Evolutionary conservation across 2,888 invertebrate species (phyloP), one percentile per base, ranked within the genome.

Genomic region (Liposcelis brunnea): DNA sequence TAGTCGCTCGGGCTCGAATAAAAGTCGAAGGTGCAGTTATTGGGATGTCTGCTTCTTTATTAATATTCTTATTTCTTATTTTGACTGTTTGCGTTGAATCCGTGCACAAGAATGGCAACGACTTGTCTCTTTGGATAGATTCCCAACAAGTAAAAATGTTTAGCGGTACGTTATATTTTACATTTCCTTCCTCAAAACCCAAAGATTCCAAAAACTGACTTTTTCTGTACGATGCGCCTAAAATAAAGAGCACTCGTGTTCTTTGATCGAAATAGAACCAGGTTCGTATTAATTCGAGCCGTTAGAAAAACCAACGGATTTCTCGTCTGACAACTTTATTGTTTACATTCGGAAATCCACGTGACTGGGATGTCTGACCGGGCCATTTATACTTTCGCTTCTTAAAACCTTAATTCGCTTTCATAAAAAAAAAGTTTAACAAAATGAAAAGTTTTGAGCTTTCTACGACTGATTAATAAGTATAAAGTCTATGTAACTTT

Each of bases 121-220:
- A 83, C 61, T 70, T 86, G 51, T 82, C 83, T 45, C 66, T 90
- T 49, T 90, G 89, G 89, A 89, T 90, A 57, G 86, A 87, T 61
- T 83, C 85, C 59, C 80, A 84, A 54, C 89, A 90, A 71, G 82
- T 90, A 45, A 80, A 86, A 67, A 80, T 84, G 75, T 81, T 89
- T 56, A 86, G 85, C 63, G 89, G 89, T 87, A 61, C 71, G 69
- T 61, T 26, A 26, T 26, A n/a, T n/a, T n/a, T n/a, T n/a, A n/a
- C n/a, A n/a, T n/a, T n/a, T n/a, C n/a, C n/a, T n/a, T n/a, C n/a
- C n/a, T n/a, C n/a, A n/a, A n/a, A n/a, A n/a, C n/a, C n/a, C n/a
- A n/a, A n/a, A n/a, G n/a, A n/a, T n/a, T n/a, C n/a, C n/a, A n/a
- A n/a, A n/a, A n/a, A n/a, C n/a, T n/a, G n/a, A n/a, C n/a, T n/a